Percentiles rank a stretch among this genome's conserved stretches.
Conservation (phyloP, 2,888 invertebrate species). For the Lasioglossum leucozonium region DNA sequence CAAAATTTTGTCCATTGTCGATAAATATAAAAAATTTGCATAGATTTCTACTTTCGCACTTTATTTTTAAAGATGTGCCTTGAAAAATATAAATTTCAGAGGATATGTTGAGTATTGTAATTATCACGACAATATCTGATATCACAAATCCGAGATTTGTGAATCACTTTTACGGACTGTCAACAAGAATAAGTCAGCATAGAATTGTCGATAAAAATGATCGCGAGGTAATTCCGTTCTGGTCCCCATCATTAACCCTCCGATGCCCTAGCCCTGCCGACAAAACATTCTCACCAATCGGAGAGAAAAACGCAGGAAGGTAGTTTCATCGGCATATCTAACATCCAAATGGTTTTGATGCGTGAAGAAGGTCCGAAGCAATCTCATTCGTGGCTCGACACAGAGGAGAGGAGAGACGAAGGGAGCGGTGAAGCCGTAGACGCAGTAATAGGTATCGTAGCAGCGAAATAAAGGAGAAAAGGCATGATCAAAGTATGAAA, state of each 20-base stretch:
- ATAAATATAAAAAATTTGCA: neutral
- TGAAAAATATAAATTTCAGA: too few species aligned
- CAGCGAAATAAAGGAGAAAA: constrained; percentile 38
- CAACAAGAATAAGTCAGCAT: neutral
- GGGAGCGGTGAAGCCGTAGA: constrained; percentile 22
- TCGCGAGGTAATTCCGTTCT: neutral
- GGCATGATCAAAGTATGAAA: constrained; percentile 21
- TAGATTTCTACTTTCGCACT: neutral
- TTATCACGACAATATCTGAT: too few species aligned
- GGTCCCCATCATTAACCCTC: neutral
- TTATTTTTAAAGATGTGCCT: too few species aligned
- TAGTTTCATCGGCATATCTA: constrained; percentile 6
- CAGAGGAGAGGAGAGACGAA: neutral
- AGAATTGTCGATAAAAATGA: neutral
- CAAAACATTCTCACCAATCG: constrained; percentile 1
- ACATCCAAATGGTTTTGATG: constrained; percentile 15
- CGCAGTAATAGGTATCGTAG: constrained; percentile 41
- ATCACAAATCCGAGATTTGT: neutral
- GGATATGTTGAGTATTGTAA: too few species aligned
- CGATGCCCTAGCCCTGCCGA: neutral
- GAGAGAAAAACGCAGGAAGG: neutral
- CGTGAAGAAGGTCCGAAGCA: constrained; percentile 20
- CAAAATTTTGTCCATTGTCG: neutral
- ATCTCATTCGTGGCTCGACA: constrained; percentile 10
- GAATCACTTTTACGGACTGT: neutral